Evolutionary conservation across 2,888 invertebrate genomes (phyloP).

Genomic region (Spicauda simplicius): DNA sequence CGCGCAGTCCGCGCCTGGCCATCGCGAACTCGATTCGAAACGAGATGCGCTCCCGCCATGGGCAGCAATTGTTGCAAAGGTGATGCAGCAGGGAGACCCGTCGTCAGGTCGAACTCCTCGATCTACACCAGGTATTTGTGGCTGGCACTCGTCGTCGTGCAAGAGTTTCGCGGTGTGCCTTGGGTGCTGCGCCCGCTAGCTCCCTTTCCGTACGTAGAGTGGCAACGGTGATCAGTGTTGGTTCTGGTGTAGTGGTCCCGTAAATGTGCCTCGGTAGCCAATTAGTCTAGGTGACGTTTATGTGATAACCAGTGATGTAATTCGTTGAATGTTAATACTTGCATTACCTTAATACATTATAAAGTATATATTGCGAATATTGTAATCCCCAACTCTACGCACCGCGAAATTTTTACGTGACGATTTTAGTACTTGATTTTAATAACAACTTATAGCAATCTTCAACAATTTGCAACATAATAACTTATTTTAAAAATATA

Average conservation of each 20-base stretch:
- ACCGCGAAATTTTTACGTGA: not conserved
- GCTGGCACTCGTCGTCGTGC: constrained; percentile 65
- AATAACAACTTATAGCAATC: not conserved
- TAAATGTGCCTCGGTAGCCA: constrained; percentile 25
- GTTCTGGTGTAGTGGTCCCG: constrained; percentile 40
- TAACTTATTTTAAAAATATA: too few relatives aligned
- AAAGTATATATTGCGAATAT: not conserved
- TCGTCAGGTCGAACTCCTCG: constrained; percentile 75
- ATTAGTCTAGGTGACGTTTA: constrained; percentile 15
- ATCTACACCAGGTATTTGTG: constrained; percentile 81
- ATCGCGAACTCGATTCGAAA: constrained; percentile 67
- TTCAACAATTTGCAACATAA: too few relatives aligned
- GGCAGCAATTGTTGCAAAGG: constrained; percentile 86
- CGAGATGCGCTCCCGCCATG: constrained; percentile 78
- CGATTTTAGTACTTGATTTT: not conserved
- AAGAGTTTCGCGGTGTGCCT: constrained; percentile 66
- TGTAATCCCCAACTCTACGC: not conserved
- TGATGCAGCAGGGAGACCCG: constrained; percentile 76
- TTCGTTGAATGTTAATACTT: constrained; percentile 11
- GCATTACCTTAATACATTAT: not conserved
- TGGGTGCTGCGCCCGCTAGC: constrained; percentile 62
- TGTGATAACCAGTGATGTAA: constrained; percentile 26
- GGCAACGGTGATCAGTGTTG: constrained; percentile 41
- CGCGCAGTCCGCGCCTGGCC: constrained; percentile 70
- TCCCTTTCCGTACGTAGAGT: constrained; percentile 66